Conservation (phyloP, 2,797 vertebrate species). For the Emys orbicularis region DNA sequence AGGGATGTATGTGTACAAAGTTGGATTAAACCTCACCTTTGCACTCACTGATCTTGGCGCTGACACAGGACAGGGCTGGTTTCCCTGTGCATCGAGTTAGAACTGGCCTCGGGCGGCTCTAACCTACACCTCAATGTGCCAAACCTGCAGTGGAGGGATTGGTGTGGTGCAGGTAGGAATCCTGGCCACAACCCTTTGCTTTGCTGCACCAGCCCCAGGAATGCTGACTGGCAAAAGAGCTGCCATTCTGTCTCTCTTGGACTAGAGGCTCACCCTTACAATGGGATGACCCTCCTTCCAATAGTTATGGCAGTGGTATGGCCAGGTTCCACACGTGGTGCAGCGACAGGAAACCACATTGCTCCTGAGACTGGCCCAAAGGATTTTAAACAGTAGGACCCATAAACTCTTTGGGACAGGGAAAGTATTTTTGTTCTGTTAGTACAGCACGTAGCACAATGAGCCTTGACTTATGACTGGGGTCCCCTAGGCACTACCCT, state of each 20-base stretch:
- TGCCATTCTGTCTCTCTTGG: neutral
- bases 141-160: neutral
- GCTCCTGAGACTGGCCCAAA: neutral
- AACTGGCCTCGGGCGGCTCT: neutral
- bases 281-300: neutral
- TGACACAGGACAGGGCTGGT: neutral
- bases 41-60: neutral
- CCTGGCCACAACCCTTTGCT: neutral
- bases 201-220: neutral
- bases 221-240: neutral
- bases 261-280: rapidly evolving
- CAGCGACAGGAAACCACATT: neutral
- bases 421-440: neutral
- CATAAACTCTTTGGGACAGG: neutral
- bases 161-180: neutral
- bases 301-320: neutral
- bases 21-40: neutral
- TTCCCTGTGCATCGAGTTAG: neutral
- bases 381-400: neutral
- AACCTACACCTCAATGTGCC: neutral
- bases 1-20: neutral
- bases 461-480: neutral
- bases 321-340: neutral
- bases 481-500: neutral
- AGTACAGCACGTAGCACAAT: neutral